Base-by-base conservation (phyloP, 2,888 invertebrate genomes). In the Apamea crenata region DNA sequence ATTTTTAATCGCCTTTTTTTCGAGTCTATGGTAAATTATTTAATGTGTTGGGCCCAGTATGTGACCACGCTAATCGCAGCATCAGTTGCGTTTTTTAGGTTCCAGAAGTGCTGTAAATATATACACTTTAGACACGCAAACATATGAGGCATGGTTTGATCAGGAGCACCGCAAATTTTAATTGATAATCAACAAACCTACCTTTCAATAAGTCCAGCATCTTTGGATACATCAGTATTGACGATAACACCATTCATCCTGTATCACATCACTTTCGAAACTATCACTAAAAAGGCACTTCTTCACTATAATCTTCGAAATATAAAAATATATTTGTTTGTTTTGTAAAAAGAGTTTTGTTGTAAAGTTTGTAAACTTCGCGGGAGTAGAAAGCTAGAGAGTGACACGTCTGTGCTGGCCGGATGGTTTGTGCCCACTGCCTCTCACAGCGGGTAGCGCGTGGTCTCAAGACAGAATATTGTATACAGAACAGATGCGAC, bases 161-260 rank as follows among this genome's bases (percentile, higher is more conserved):
- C 21, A 6, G 36, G 36, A 32, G 25, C 6, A 25, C 36, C 25
- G 25, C 6, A 25, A 12, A 59, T 18, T 50, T 40, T 2, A 21
- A n/a, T 66, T 16, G 6, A 25, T 29, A 18, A 69, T 32, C 0
- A 4, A 18, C 12, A 40, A 70, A 59, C 85, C 85, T 79, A 91
- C 93, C 91, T 92, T 88, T 95, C 94, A 86, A 91, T 87, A 80
- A 93, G 93, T 82, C 92, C 93, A 87, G 91, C 93, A 90, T 91
- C 93, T 86, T 93, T 92, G 75, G 84, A 85, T 76, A 91, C 89
- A 82, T 93, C 93, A 82, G 89, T 80, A 78, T 93, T 91, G 25
- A 91, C 82, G 3, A 92, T 88, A 56, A 94, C 90, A 83, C 94
- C 94, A 88, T 94, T 95, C 95, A 95, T 94, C 82, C 90, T 83